phyloP scores from a whole-genome alignment of 2,888 invertebrate species.

The Synanthedon formicaeformis region DNA sequence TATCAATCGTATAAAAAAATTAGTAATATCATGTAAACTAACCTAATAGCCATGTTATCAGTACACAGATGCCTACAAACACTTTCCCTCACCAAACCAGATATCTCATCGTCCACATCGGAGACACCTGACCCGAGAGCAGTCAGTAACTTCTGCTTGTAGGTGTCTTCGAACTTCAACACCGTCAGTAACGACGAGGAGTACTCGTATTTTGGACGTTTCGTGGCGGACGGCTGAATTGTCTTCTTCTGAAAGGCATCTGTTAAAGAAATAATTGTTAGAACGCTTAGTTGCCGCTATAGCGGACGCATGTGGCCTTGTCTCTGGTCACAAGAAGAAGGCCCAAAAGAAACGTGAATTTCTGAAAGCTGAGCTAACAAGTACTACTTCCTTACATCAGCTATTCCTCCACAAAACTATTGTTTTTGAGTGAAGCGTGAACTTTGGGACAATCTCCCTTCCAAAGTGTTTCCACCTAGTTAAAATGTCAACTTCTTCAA shows the following conservation, averaged over 20 bases:
- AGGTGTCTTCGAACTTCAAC: conserved; percentile 5
- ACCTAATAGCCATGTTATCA: conserved; percentile 15
- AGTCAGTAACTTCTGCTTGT: conserved; percentile 6
- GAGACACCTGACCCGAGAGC: conserved; percentile 5
- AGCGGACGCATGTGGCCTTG: too few species aligned
- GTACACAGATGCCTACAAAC: conserved; percentile 7
- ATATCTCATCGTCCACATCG: conserved; percentile 5
- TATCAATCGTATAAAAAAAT: too few species aligned
- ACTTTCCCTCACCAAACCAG: conserved; percentile 1
- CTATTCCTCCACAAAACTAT: too few species aligned
- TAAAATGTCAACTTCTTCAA: too few species aligned
- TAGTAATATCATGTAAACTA: neutral
- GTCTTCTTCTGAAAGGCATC: neutral
- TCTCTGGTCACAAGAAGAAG: too few species aligned
- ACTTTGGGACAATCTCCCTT: too few species aligned
- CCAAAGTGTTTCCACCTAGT: too few species aligned
- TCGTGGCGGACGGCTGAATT: neutral
- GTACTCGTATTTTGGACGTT: neutral
- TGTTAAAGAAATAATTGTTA: neutral
- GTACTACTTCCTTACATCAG: too few species aligned
- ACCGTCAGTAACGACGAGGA: conserved; percentile 4
- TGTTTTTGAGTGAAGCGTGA: too few species aligned
- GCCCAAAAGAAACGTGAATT: too few species aligned
- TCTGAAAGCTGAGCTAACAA: too few species aligned
- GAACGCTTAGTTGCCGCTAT: too few species aligned